A percentile compares a stretch with the other conserved stretches of the same genome.
phyloP scores from a whole-genome alignment of 92 coral and sea anemone species.

The Heteractis magnifica region DNA sequence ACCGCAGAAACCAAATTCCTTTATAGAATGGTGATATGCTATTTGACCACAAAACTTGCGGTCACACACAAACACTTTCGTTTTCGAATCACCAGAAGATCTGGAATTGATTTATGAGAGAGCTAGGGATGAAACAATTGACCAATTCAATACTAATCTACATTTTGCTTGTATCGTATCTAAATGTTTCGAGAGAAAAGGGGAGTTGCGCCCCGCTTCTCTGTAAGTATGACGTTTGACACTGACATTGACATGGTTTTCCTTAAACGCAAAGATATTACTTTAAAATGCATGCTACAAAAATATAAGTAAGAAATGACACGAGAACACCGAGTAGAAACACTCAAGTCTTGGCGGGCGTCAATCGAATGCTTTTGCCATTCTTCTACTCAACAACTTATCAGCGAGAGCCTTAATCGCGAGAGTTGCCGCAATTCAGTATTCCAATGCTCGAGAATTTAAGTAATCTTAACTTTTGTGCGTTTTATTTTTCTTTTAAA shows the following conservation, averaged over 20 bases:
- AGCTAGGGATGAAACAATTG: neutral
- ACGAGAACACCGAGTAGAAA: no score
- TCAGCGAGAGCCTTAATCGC: no score
- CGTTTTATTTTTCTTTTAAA: neutral
- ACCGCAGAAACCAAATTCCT: constrained; percentile 1
- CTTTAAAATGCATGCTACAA: neutral
- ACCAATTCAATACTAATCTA: neutral
- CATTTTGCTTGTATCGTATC: neutral
- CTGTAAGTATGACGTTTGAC: neutral
- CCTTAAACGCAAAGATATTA: neutral
- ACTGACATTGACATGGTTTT: neutral
- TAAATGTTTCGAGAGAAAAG: neutral
- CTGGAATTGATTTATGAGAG: neutral
- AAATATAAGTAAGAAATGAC: neutral
- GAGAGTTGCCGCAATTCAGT: no score
- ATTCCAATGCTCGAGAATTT: no score
- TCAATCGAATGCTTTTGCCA: no score
- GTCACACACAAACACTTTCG: neutral
- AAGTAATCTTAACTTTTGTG: no score
- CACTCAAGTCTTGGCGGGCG: no score
- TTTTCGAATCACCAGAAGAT: neutral
- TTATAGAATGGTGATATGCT: neutral
- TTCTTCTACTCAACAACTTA: no score
- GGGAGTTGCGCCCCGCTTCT: no score
- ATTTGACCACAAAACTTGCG: neutral